phyloP scores from a whole-genome alignment of 1,140 invertebrate species.

The Hyposmocoma kahamanoa region DNA sequence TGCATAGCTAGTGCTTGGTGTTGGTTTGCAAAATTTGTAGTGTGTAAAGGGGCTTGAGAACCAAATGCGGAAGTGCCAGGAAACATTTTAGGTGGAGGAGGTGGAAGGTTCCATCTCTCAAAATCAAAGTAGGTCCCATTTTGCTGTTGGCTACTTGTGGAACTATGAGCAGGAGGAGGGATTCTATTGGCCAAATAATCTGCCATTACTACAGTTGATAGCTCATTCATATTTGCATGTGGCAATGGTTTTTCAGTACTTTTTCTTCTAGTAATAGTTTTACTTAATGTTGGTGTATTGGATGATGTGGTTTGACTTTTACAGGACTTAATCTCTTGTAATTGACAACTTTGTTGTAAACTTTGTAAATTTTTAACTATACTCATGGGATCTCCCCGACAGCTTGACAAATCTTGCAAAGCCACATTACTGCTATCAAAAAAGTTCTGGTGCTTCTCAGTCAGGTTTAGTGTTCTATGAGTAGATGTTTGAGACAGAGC shows the following conservation, averaged over 20 bases:
- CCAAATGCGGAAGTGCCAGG: conserved; percentile 71
- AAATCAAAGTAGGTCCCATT: conserved; percentile 83
- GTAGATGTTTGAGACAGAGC: conserved; percentile 39
- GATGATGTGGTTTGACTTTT: conserved; percentile 44
- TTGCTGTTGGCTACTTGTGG: conserved; percentile 77
- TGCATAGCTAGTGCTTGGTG: conserved; percentile 79
- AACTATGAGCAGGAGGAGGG: conserved; percentile 81
- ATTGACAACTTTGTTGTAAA: conserved; percentile 77
- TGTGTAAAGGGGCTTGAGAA: conserved; percentile 74
- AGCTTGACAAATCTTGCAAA: conserved; percentile 81
- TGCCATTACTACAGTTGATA: conserved; percentile 69
- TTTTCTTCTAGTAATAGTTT: conserved; percentile 66
- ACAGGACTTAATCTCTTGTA: conserved; percentile 71
- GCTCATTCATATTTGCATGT: conserved; percentile 70
- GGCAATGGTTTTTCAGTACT: conserved; percentile 68
- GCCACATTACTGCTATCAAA: conserved; percentile 73
- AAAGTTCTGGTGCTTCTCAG: conserved; percentile 55
- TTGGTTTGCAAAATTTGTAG: conserved; percentile 77
- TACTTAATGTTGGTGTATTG: conserved; percentile 31
- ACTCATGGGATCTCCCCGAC: conserved; percentile 82
- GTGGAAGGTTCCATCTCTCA: conserved; percentile 82
- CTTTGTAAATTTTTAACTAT: conserved; percentile 82
- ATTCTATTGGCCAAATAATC: conserved; percentile 77
- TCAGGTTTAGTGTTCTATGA: conserved; percentile 37
- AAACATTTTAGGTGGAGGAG: conserved; percentile 80